Base-by-base conservation (phyloP, 2,113 vertebrate genomes). In the Condylura cristata region DNA sequence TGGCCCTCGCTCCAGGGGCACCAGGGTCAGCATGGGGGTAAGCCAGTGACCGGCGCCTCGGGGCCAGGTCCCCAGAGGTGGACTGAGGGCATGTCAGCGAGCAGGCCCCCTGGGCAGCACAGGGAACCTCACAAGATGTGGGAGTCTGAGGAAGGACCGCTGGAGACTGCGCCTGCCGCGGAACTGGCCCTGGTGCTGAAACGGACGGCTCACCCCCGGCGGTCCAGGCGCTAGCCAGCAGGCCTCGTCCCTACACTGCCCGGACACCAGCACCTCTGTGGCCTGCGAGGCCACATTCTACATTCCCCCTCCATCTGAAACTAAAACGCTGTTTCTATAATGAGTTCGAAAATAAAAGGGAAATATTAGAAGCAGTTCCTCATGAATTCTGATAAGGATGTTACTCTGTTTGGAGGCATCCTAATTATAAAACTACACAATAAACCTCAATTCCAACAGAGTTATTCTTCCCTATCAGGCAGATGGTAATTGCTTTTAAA, bases 401-500 rank as follows among this genome's bases (percentile, higher is more conserved):
- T 95, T 95, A 82, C 74, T 95, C 84, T 93, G n/a, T 84, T 71
- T 24, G 1, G 87, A 93, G 83, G 60, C 80, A 61, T 46, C 72
- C 94, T 96, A 94, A 96, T 96, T 97, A 92, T 85, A 93, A 96
- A 95, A 65, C 93, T 82, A 34, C 58, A 87, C 72, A 86, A 95
- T 93, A 87, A 94, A 82, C 66, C 78, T 96, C 92, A 66, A 79
- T 94, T 91, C 84, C 90, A 94, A 11, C 89, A 87, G 85, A 94
- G 72, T 44, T 53, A 70, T 89, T 90, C 86, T 93, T 89, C 84
- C 81, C 78, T 53, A 90, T 79, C 76, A 66, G 86, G 66, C 87
- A 96, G 84, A 95, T 85, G 80, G 84, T 92, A 96, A 97, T 95
- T 96, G 96, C 89, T 92, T 97, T 97, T 90, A 83, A 95, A 95